Evolutionary conservation across 2,797 vertebrate species (phyloP).

Genomic region (Meriones psammophilus): DNA sequence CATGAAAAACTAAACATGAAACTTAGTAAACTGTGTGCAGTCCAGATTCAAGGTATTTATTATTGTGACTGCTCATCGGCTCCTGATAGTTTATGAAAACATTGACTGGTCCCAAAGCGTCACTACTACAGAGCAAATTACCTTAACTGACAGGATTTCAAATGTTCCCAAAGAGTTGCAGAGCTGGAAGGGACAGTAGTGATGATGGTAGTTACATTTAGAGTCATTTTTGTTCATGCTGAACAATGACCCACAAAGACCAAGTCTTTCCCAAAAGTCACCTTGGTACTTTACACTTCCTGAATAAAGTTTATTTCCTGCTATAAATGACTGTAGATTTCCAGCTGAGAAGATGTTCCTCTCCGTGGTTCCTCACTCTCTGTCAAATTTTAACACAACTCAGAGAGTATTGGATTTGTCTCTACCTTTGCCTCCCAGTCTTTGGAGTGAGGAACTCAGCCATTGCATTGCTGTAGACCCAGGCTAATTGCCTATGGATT

Average conservation of each 20-base stretch:
- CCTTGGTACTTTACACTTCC: conserved; percentile 5
- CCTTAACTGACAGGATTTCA: conserved; percentile 30
- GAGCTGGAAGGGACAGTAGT: neutral
- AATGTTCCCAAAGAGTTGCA: conserved; percentile 42
- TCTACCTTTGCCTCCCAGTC: conserved; percentile 34
- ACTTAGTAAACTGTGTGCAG: neutral
- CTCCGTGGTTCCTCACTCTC: conserved; percentile 59
- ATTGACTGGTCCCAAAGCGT: neutral
- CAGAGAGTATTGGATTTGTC: neutral
- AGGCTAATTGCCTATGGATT: conserved; percentile 48
- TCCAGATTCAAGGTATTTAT: conserved; percentile 16
- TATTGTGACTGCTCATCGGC: neutral
- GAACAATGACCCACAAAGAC: neutral
- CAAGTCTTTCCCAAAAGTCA: conserved; percentile 44
- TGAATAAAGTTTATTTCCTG: neutral
- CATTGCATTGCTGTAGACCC: neutral
- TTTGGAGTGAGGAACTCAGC: conserved; percentile 60
- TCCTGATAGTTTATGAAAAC: neutral
- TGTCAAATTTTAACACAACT: conserved; percentile 32
- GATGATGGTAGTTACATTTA: neutral
- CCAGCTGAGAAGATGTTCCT: neutral
- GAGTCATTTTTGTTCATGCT: neutral
- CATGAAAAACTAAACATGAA: neutral
- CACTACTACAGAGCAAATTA: neutral
- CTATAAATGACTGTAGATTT: conserved; percentile 61